phyloP scores from a whole-genome alignment of 2,888 invertebrate species.

The Cosmia trapezina region DNA sequence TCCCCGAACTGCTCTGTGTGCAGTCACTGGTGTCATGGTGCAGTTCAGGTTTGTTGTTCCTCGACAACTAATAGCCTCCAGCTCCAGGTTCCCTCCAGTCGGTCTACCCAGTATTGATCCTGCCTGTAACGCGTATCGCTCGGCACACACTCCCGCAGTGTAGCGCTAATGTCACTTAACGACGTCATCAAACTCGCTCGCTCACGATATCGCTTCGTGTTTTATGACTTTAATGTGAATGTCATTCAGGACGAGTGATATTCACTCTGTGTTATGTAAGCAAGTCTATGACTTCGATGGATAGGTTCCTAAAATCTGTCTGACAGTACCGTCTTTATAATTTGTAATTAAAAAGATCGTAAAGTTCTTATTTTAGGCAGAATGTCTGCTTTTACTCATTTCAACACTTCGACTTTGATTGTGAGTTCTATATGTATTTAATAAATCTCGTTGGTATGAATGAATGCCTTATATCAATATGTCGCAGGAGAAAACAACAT shows the following conservation, averaged over 20 bases:
- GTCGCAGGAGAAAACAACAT: background rate
- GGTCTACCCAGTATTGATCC: constrained; percentile 16
- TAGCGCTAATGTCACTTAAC: constrained; percentile 33
- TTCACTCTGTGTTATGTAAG: background rate
- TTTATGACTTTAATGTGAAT: constrained; percentile 9
- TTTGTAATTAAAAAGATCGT: background rate
- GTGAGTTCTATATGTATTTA: background rate
- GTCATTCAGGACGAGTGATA: constrained; percentile 1
- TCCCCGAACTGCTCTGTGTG: background rate
- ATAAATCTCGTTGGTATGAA: background rate
- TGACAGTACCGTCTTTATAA: background rate
- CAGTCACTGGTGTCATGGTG: background rate
- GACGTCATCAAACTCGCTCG: constrained; percentile 16
- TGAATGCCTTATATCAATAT: background rate
- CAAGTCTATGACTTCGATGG: background rate
- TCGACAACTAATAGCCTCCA: background rate
- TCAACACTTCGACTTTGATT: background rate
- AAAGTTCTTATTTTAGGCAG: background rate
- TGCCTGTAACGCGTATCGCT: background rate
- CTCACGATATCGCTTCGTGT: constrained; percentile 21
- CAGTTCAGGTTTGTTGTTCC: background rate
- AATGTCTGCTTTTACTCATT: background rate
- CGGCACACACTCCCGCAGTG: constrained; percentile 5
- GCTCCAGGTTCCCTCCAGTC: background rate
- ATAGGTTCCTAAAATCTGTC: background rate